Evolutionary conservation across 2,797 vertebrate species (phyloP).

Genomic region (Bradypus variegatus): DNA sequence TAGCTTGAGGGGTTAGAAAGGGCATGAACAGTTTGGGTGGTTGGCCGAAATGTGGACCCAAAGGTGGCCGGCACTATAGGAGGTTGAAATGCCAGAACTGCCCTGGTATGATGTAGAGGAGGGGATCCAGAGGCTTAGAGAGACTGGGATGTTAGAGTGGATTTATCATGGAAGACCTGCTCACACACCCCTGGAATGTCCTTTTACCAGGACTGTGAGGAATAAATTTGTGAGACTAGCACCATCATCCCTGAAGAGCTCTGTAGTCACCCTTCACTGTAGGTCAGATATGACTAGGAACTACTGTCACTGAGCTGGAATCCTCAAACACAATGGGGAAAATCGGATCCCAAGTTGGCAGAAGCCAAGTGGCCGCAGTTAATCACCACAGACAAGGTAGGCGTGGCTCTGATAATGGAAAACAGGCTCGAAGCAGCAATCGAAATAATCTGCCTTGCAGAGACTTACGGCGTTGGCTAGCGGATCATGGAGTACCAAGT

Average conservation of each 20-base stretch:
- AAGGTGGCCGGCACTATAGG: neutral
- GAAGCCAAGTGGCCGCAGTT: neutral
- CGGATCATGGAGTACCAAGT: no score
- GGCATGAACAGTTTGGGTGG: no score
- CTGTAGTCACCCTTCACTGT: no score
- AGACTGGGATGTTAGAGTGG: neutral
- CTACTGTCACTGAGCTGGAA: neutral
- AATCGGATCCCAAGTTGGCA: neutral
- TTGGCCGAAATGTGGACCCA: neutral
- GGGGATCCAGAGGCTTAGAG: neutral
- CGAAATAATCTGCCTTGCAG: no score
- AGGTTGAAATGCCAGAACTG: neutral
- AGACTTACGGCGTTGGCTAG: no score
- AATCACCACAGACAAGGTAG: neutral
- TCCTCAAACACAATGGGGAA: neutral
- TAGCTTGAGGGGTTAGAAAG: neutral
- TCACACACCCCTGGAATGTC: neutral
- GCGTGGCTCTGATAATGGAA: neutral
- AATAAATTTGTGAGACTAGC: neutral
- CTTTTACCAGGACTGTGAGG: neutral
- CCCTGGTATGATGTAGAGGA: neutral
- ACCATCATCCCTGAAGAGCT: no score
- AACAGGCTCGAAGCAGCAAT: no score
- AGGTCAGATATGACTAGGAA: neutral
- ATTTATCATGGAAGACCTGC: neutral